Evolutionary conservation across 23 tunicate genomes (phyloP), one percentile per base, ranked within the genome.

Genomic region (Diplosoma virens): DNA sequence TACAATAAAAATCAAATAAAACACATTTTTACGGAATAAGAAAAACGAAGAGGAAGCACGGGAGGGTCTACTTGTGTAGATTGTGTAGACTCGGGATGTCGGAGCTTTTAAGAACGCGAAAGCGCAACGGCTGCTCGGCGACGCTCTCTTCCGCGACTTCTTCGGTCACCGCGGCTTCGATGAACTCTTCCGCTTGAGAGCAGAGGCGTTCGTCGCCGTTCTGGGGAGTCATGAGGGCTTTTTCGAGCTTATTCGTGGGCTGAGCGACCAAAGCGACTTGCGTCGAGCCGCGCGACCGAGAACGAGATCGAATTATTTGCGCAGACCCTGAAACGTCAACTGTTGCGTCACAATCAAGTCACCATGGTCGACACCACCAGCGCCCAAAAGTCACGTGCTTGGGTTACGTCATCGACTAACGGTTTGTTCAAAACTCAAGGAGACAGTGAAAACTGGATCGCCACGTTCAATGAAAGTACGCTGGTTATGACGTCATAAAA

Each of bases 241-340:
- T 56, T 34, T 76, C 81, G 1, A 58, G 68, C 11, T 76, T 68
- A 27, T 76, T 30, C 16, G 31, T n/a, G 11, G 81, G 68, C 18
- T 32, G 23, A 1, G 68, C 68, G 14, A 22, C 61, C 61, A 72
- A 7, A 16, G 78, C 61, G 18, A 33, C 33, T 2, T 25, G 25
- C 28, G 61, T 20, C 5, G 60, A 25, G 3, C 78, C 78, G 3
- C 78, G 60, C 3, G 78, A 72, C 28, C 78, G 78, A 17, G 78
- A 72, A 3, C 78, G 78, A 2, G 45, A 30, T 25, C 78, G 47
- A 6, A 25, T 25, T 26, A 72, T 61, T 25, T 21, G 35, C 2
- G 78, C 61, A 4, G 5, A 25, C 31, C 78, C 78, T 72, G 78
- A 24, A 11, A 23, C 14, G 50, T 7, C 14, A 41, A 41, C 9